Evolutionary conservation across 2,113 vertebrate genomes (phyloP).

Genomic region (Psophia crepitans): DNA sequence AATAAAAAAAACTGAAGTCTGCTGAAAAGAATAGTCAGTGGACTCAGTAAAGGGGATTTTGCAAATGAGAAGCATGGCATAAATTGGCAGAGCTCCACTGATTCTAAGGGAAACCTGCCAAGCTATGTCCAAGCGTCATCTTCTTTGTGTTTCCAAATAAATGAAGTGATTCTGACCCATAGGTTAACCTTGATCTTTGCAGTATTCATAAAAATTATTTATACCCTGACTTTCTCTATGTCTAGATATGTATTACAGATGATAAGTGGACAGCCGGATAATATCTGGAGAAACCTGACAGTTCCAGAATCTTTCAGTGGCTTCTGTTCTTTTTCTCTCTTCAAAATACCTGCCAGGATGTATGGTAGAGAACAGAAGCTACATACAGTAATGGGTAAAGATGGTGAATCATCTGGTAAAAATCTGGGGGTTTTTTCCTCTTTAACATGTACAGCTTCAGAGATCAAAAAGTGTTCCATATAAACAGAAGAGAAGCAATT

Average conservation of each 20-base stretch:
- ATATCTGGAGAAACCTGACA: background rate
- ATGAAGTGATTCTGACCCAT: background rate
- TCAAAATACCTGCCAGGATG: background rate
- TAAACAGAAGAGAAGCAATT: background rate
- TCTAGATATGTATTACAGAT: background rate
- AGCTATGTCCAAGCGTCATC: background rate
- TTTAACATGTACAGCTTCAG: background rate
- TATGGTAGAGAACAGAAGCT: background rate
- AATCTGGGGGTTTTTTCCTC: background rate
- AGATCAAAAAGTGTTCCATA: background rate
- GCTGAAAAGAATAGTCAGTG: background rate
- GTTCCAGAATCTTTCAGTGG: background rate
- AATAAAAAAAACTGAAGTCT: background rate
- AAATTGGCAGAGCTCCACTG: background rate
- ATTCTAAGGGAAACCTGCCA: background rate
- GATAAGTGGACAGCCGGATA: background rate
- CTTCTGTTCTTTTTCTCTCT: background rate
- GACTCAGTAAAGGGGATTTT: background rate
- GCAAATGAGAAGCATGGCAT: background rate
- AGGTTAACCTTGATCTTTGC: background rate
- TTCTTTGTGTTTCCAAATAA: constrained; percentile 5
- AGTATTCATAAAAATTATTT: background rate
- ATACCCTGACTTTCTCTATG: background rate
- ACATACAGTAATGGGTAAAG: background rate
- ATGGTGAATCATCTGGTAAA: background rate